These are phyloP conservation scores for Sebastiscus albofasciatus DNA, from an alignment of 2,797 vertebrate species.

Conservation along the genomic window DNA sequence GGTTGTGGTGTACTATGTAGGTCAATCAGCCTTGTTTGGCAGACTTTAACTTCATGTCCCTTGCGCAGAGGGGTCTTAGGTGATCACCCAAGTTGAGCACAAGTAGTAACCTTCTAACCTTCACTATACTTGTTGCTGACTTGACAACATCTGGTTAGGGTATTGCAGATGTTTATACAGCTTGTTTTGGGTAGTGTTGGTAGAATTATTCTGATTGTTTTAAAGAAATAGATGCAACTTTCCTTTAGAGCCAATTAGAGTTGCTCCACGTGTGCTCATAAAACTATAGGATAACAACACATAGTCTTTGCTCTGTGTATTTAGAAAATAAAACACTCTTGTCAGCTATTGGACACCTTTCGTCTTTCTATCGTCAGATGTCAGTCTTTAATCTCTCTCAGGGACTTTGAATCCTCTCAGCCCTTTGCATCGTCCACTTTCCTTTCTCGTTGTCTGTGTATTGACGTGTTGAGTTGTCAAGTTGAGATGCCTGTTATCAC, in stretches of 20 bases:
- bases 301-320: background rate
- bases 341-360: background rate
- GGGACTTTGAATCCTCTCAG: background rate
- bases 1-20: background rate
- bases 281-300: background rate
- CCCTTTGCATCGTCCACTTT: background rate
- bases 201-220: background rate
- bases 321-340: background rate
- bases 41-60: background rate
- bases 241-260: background rate
- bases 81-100: background rate
- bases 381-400: slow-evolving; percentile 15
- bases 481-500: slow-evolving; percentile 41
- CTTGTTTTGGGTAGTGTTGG: background rate
- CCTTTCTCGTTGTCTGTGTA: background rate
- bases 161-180: background rate
- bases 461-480: slow-evolving; percentile 32
- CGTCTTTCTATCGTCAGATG: background rate
- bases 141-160: background rate
- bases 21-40: background rate
- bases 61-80: background rate
- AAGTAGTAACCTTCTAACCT: background rate
- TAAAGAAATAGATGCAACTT: background rate
- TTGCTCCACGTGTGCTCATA: background rate
- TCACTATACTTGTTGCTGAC: background rate